Percentiles rank a stretch among this genome's conserved stretches.
phyloP scores from a whole-genome alignment of 1,140 invertebrate species.

The Macrotrachela quadricornifera region DNA sequence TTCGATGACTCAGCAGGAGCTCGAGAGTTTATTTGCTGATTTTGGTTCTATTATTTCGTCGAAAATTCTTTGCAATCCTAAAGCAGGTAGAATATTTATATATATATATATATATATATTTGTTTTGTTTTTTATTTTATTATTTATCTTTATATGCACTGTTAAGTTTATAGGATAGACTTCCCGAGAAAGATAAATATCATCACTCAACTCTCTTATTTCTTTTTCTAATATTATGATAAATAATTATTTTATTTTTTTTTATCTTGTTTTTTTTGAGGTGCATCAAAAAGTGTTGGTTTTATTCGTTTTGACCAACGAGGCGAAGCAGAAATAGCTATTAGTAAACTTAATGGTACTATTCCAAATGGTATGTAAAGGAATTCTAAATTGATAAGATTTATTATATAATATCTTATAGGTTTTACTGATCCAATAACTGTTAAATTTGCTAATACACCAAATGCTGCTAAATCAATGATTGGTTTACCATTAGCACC shows the following conservation, averaged over 20 bases:
- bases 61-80: slow-evolving; percentile 90
- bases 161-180: no score
- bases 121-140: no score
- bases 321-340: slow-evolving; percentile 83
- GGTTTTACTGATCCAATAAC: slow-evolving; percentile 67
- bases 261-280: slow-evolving; percentile 31
- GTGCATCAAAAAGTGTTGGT: slow-evolving; percentile 91
- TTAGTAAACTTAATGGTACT: slow-evolving; percentile 87
- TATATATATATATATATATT: no score
- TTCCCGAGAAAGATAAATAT: no score
- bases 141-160: no score
- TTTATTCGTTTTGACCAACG: slow-evolving; percentile 97
- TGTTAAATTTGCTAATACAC: slow-evolving; percentile 92
- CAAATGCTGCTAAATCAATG: slow-evolving; percentile 14
- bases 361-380: slow-evolving; percentile 53
- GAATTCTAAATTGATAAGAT: no score
- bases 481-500: slow-evolving; percentile 7
- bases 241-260: no score
- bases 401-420: no score
- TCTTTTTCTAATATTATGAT: no score
- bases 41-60: slow-evolving; percentile 95
- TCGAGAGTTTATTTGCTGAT: slow-evolving; percentile 81
- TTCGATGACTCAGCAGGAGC: slow-evolving; percentile 84
- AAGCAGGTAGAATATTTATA: slow-evolving; percentile 60
- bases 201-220: no score